Base-by-base conservation (phyloP, 2,113 vertebrate species). In the Megaceryle torquata region DNA sequence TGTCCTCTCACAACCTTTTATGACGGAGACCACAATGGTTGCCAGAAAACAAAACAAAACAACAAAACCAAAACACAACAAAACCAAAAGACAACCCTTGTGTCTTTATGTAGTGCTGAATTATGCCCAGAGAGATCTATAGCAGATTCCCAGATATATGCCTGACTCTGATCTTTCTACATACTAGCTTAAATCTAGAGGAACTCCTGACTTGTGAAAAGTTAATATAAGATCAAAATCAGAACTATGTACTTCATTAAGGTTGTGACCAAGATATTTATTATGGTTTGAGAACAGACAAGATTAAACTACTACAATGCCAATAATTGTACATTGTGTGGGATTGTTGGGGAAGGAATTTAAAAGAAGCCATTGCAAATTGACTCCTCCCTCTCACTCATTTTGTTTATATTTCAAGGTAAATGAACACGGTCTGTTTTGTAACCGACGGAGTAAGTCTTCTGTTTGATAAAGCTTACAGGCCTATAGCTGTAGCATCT, bases 181-280 rank as follows among this genome's bases (percentile, higher is more conserved):
- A 70, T 46, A 10, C n/a, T 78, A 68, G 37, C 18, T 94, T 88
- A 93, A 93, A 94, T 88, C 79, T 94, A 82, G 92, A 97, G 91
- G 91, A 91, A 93, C 89, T 93, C 44, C 65, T 89, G 76, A 91
- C 64, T 94, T 93, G 68, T 96, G 94, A 91, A 92, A 95, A 96
- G 81, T 90, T 94, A 96, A 87, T 93, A 79, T 91, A 91, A 97
- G 95, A 97, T 97, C 92, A 94, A 96, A 97, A 96, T 97, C 95
- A 94, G 65, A 91, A 46, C 67, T 95, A 72, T 69, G 79, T 87
- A 51, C 61, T 96, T 96, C 75, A 91, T 88, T 84, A 82, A 96
- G 67, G 41, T 70, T 4, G 0, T 46, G 82, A 88, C 71, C 77
- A 64, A 54, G 85, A 71, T 94, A 96, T 72, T 93, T 91, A 76